Evolutionary conservation across 2,113 vertebrate genomes (phyloP), one percentile per base, ranked within the genome.

Genomic region (Pteronura brasiliensis): DNA sequence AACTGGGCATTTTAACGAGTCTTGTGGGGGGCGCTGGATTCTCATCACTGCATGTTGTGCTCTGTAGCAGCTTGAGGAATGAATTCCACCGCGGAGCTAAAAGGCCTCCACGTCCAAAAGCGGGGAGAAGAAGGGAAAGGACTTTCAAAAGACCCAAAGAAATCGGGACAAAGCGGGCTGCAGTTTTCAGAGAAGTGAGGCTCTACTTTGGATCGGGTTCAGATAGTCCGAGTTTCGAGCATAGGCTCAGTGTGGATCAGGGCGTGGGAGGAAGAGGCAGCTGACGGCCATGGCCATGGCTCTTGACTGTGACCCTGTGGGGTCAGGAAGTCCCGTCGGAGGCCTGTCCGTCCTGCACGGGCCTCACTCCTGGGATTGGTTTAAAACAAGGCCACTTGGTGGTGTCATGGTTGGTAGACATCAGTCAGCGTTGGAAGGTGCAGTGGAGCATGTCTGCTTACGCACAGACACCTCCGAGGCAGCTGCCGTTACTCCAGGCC

Each of bases 151-250:
- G 77, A 93, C 83, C 77, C 34, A 7, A 21, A 71, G 92, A 97
- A 95, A 96, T 84, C 85, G 96, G 96, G 94, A 89, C 82, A 94
- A 96, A 97, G 92, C 67, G 23, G 93, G 93, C 21, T 14, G 44
- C 0, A 0, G 83, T 96, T 98, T 93, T 92, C 84, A 85, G 76
- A 98, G 94, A 98, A 82, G 86, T 11, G 87, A 88, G 92, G 36
- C 27, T 71, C 63, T 91, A 86, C 97, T 97, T 94, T 87, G 72
- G 96, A 92, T 98, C 90, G 92, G 91, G 98, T 92, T 98, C 93
- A 97, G 90, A 97, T 59, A 65, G 3, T 52, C 47, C 89, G 27
- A 34, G 91, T 82, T 98, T 93, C 92, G 93, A 97, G 96, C 96
- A 97, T 20, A 92, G 96, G 94, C 95, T 97, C 86, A 80, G 34